Percentiles rank a stretch among this genome's conserved stretches.
These are phyloP conservation scores for Brenthis daphne DNA, from an alignment of 2,888 invertebrate species.

Conservation along the genomic window DNA sequence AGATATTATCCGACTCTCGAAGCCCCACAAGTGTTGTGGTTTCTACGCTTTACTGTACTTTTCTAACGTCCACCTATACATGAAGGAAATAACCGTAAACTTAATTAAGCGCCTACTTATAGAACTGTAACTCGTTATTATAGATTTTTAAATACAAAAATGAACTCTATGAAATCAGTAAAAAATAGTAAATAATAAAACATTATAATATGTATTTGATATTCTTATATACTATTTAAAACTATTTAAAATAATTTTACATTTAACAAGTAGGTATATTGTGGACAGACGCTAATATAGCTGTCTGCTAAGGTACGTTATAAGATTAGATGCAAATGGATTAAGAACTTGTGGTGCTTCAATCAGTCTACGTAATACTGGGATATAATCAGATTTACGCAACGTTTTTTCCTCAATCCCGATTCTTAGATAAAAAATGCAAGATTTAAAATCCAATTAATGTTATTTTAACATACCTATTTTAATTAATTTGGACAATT, in stretches of 20 bases:
- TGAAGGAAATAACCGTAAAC: constrained; percentile 46
- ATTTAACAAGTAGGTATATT: constrained; percentile 11
- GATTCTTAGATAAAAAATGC: constrained; percentile 33
- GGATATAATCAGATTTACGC: constrained; percentile 64
- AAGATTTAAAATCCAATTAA: constrained; percentile 5
- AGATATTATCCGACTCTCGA: constrained; percentile 74
- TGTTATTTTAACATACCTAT: background rate
- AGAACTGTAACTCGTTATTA: constrained; percentile 36
- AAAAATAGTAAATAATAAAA: constrained; percentile 2
- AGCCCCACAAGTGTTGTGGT: constrained; percentile 77
- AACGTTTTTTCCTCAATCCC: constrained; percentile 43
- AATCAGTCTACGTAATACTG: constrained; percentile 59
- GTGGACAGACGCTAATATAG: constrained; percentile 27
- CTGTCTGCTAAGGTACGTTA: constrained; percentile 72
- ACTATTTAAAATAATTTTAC: background rate
- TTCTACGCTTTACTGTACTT: constrained; percentile 65
- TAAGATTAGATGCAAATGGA: constrained; percentile 81
- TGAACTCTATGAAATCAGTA: constrained; percentile 19
- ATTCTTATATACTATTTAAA: background rate
- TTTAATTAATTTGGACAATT: background rate
- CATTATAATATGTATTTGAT: background rate
- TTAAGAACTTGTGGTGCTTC: constrained; percentile 78
- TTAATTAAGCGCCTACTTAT: constrained; percentile 39
- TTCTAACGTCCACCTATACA: constrained; percentile 42
- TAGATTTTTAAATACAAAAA: constrained; percentile 1